Base-by-base conservation (phyloP, 2,797 vertebrate genomes). In the Darevskia mixta region DNA sequence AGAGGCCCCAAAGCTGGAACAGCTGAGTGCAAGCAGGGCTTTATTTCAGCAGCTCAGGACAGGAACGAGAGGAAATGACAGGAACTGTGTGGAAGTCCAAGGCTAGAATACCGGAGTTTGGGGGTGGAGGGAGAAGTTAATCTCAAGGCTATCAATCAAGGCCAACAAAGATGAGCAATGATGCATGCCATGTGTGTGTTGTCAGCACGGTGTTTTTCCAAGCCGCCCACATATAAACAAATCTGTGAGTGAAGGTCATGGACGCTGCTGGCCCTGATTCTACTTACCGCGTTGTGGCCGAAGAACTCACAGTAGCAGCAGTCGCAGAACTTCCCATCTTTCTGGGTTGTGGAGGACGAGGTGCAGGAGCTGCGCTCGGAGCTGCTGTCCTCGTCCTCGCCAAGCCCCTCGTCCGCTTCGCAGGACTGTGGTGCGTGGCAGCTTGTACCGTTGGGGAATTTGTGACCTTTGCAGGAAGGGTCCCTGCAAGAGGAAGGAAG, bases 231-330 rank as follows among this genome's bases (percentile, higher is more conserved):
- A 25, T 32, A 0, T 0, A 18, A 55, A 0, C 0, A 61, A 23
- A 7, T 35, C 6, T 0, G 0, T 15, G 89, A 79, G 0, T 13
- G 0, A 82, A 77, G 79, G 86, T 64, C 0, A 0, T 66, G 79
- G 77, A 38, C 29, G 75, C 64, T 82, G 79, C 81, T 69, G 83
- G 90, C 1, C 85, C 69, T 80, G 41, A 64, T 83, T 86, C 90
- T 93, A 95, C 97, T 97, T 97, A 99, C 99, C 98, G 98, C 98
- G 0, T 99, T 99, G 96, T 99, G 98, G 95, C 99, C 98, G 90
- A 99, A 99, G 97, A 99, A 99, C 97, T 99, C 99, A 98, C 99
- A 99, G 98, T 99, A 99, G 98, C 99, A 99, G 97, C 99, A 99
- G 96, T 99, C 99, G 43, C 99, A 99, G 98, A 99, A 99, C 95